Base-by-base conservation (phyloP, 1,140 invertebrate genomes). In the Dinoponera quadriceps region DNA sequence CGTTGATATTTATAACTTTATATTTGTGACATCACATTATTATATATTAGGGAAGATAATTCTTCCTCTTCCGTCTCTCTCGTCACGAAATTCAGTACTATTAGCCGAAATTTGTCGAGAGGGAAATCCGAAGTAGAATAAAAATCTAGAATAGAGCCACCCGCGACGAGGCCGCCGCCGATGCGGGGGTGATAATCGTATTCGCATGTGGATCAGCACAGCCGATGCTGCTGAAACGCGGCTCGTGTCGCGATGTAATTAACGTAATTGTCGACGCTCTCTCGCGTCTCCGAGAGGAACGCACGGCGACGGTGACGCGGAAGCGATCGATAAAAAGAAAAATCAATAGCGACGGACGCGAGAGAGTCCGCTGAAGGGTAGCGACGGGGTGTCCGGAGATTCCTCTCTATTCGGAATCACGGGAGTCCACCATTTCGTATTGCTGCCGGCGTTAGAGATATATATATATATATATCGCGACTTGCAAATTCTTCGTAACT, bases 291-390 rank as follows among this genome's bases (percentile, higher is more conserved):
- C 20, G 29, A 25, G 57, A 78, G 13, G 1, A 22, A 33, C 14
- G 14, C 20, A 3, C 18, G 59, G 66, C 25, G 55, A 18, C 16
- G 18, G 9, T 9, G 29, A 73, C n/a, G 54, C 27, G 68, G 49
- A 14, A 68, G 63, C 68, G 27, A 82, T 84, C 83, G 59, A 85
- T 82, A 66, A 83, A n/a, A 66, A 77, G 27, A 66, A 66, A 55
- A 27, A 27, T 29, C 49, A 69, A 38, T 44, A 55, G 9, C 44
- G 20, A 20, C 14, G 20, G 49, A 22, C 18, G 7, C n/a, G n/a
- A n/a, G n/a, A 14, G 20, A 71, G 4, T 80, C 29, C 20, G 54
- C n/a, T 60, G 14, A 38, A 27, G 55, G 13, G 14, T 27, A 65
- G 33, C 22, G 54, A 38, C 5, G 27, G 62, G 66, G 9, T 33